Evolutionary conservation across 1,140 invertebrate species (phyloP), one percentile per base, ranked within the genome.

Genomic region (Geopemphigus sp.): DNA sequence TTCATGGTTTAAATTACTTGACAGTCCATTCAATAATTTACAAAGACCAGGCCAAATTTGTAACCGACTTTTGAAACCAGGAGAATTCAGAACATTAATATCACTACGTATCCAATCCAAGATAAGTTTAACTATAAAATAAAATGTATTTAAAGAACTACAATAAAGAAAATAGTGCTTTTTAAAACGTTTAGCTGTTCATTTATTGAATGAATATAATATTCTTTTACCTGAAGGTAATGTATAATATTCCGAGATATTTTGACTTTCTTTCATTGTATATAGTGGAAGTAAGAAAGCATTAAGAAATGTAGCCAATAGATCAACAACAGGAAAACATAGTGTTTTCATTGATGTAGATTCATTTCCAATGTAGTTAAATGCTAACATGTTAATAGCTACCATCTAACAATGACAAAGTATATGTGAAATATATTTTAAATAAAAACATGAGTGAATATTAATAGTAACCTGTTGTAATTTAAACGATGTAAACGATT

Each of bases 1-100:
- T 74, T 82, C 68, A 76, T 63, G 66, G 80, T 45, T 68, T 47
- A 66, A 68, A 72, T 72, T 57, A 68, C 64, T 82, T 82, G 90
- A 89, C n/a, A 94, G 85, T 82, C 87, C 88, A 84, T 93, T 93
- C 66, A 93, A 85, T 12, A 92, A 84, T 83, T 91, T 90, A 82
- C 91, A 91, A n/a, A 94, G 87, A 83, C 92, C 91, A 17, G 90
- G 89, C 92, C 92, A 94, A 81, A 94, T 90, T 88, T 92, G 91
- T 76, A 89, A 89, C 83, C 90, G 86, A 61, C 88, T 89, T 39
- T 87, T 87, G 85, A 94, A 91, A 76, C 90, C 88, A 50, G 85
- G 83, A 83, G 88, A 86, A 45, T 87, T 85, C 53, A 92, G 85
- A 82, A 90, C 85, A 63, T 86, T 85, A 5, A 89, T 88, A 82